These are phyloP conservation scores for Hecatera dysodea DNA, from an alignment of 2,888 invertebrate species.

Conservation along the genomic window DNA sequence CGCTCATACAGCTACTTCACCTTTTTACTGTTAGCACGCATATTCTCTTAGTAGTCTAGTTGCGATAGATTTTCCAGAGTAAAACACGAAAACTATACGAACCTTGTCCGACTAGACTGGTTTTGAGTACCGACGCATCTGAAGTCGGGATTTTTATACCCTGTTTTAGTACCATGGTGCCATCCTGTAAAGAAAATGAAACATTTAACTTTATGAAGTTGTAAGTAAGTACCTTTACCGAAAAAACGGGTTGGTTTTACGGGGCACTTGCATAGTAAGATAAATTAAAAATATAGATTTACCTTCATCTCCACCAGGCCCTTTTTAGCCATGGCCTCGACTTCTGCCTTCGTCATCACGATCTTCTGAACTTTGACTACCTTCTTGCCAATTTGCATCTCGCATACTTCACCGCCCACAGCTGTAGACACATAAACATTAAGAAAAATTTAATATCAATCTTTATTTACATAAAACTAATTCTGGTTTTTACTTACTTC, in stretches of 20 bases:
- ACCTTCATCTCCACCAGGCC: slow-evolving; percentile 92
- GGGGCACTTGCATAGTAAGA: not conserved
- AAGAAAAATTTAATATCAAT: not conserved
- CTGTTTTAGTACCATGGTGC: slow-evolving; percentile 88
- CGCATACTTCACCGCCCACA: slow-evolving; percentile 79
- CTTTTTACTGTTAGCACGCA: too few species aligned
- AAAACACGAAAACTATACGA: slow-evolving; percentile 28
- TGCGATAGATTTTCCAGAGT: too few species aligned
- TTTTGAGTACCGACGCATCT: slow-evolving; percentile 75
- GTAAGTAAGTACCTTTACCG: not conserved
- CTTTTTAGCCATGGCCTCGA: slow-evolving; percentile 92
- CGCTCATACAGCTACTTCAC: too few species aligned
- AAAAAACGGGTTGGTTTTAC: not conserved
- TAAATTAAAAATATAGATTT: not conserved
- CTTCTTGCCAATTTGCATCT: slow-evolving; percentile 92
- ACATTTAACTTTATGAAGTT: not conserved
- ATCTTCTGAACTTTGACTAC: slow-evolving; percentile 92
- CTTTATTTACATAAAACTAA: not conserved
- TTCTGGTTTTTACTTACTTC: slow-evolving; percentile 76
- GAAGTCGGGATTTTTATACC: slow-evolving; percentile 84
- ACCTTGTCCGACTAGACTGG: slow-evolving; percentile 76
- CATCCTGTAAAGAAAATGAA: slow-evolving; percentile 77
- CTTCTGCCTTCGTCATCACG: slow-evolving; percentile 92
- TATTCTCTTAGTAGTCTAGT: too few species aligned
- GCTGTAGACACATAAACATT: slow-evolving; percentile 64